Evolutionary conservation across 2,888 invertebrate genomes (phyloP), one percentile per base, ranked within the genome.

Genomic region (Artemia sinica): DNA sequence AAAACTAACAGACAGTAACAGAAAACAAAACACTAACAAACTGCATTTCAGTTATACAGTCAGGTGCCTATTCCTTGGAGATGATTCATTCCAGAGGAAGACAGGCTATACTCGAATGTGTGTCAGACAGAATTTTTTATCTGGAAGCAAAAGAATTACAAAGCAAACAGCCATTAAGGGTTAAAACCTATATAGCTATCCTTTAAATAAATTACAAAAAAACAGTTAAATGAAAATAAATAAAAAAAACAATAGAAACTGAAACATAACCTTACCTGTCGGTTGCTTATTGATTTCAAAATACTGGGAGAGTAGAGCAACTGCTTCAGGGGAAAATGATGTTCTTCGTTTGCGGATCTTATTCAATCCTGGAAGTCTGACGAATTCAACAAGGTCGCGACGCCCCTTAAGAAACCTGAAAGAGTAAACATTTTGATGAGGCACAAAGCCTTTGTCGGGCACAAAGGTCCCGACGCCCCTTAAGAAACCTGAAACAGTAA

Each of bases 221-320:
- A 41, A 6, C 3, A 41, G 5, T 41, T 1, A 41, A 41, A 41
- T 41, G 41, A 41, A 41, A 41, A 41, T 41, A 41, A 41, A 41
- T 41, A 41, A 6, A 41, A 84, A 77, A 41, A 5, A 41, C 41
- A 41, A 41, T 41, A 41, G 6, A 41, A 41, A 41, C 41, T 41
- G 41, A 41, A 41, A 41, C 41, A 41, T 41, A 41, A 68, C 70
- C 77, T 80, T 81, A 94, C 96, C 95, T 79, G 96, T 96, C 82
- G 96, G 96, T 84, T 96, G 96, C 69, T 95, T 96, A 80, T 95
- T 95, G 75, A 91, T 85, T 79, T 94, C 93, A 77, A 96, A 96
- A 80, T 95, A 92, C 70, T 91, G 89, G 79, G 95, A 96, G 71
- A 96, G 83, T 72, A 94, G 81, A 79, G 95, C 95, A 75, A 96